Evolutionary conservation across 1,140 invertebrate genomes (phyloP), one percentile per base, ranked within the genome.

Genomic region (Bradysia coprophila): DNA sequence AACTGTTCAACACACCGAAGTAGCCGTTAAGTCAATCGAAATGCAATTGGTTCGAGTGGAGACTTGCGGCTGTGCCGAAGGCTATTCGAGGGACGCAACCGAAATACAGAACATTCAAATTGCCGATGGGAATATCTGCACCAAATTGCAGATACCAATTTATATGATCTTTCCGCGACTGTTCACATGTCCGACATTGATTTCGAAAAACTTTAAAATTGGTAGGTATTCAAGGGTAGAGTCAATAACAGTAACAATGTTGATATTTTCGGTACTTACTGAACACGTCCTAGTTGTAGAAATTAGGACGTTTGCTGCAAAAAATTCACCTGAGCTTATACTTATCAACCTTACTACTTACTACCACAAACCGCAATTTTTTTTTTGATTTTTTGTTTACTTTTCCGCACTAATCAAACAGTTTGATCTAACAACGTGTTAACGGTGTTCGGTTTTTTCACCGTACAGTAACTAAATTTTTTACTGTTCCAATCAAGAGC

Each of bases 101-200:
- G 93, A 97, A 71, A 91, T 97, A 49, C 92, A 95, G 68, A 96
- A 93, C 59, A 93, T 96, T 59, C 92, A 98, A 71, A 84, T 97
- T 46, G 89, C 86, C 2, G 89, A 92, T 58, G 92, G 92, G 19
- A 87, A 95, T 65, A 75, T 93, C 36, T 70, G 73, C 38, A 73
- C 79, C 43, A 79, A 78, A 42, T 63, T 93, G 10, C 65, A 77
- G 36, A 80, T 97, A 53, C 91, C 92, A 18, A 87, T 98, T 57
- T 80, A 89, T 61, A 94, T 96, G 90, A 75, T 96, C 48, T 86
- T 97, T 62, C 93, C 93, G 40, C 65, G 92, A 38, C 65, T 96
- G 15, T 98, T 98, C 64, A 93, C 91, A 2, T 96, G 92, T 62
- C 89, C 91, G 11, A 91, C 91, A 32, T 68, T 94, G 22, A 71